Base-by-base conservation (phyloP, 1,140 invertebrate species). In the Aphelenchoides besseyi region DNA sequence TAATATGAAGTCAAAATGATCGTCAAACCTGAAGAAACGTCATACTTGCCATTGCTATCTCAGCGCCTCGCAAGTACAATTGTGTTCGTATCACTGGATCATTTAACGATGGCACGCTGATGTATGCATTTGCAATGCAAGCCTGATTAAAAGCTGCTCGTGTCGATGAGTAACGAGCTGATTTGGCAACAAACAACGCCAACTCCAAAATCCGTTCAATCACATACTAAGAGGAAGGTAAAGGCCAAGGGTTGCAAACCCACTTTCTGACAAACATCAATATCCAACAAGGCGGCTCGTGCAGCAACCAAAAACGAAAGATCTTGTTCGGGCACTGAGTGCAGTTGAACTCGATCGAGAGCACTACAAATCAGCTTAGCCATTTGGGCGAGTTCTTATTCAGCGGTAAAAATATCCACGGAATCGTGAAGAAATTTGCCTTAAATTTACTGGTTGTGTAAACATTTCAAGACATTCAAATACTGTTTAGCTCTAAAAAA, bases 61-160 rank as follows among this genome's bases (percentile, higher is more conserved):
- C 91, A 32, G 92, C 92, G 16, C 91, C 91, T 2, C 93, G 86
- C 57, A 96, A 86, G 87, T 95, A 95, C 18, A 97, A 88, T 78
- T 92, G 89, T 67, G 95, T 88, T 78, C 91, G 89, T 28, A 88
- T 88, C 70, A 90, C 88, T 3, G 90, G 88, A 72, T 91, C 90
- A 71, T 88, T 88, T 76, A 97, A 89, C 3, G 94, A 96, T 28
- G 95, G 95, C 86, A 95, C 92, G 0, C 94, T 97, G 37, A 98
- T 95, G 84, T 91, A 97, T 85, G 90, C 91, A 86, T 93, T 97
- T 0, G 95, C 94, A 62, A 92, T 90, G 88, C 94, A 97, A n/a
- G 94, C 93, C 85, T 88, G 73, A 26, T 84, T 76, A 18, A 71
- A 75, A 1, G 73, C 74, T 3, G 76, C 36, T 54, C 78, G 59